These are phyloP conservation scores for Eupleurogrammus muticus DNA, from an alignment of 2,797 vertebrate genomes.

Conservation along the genomic window DNA sequence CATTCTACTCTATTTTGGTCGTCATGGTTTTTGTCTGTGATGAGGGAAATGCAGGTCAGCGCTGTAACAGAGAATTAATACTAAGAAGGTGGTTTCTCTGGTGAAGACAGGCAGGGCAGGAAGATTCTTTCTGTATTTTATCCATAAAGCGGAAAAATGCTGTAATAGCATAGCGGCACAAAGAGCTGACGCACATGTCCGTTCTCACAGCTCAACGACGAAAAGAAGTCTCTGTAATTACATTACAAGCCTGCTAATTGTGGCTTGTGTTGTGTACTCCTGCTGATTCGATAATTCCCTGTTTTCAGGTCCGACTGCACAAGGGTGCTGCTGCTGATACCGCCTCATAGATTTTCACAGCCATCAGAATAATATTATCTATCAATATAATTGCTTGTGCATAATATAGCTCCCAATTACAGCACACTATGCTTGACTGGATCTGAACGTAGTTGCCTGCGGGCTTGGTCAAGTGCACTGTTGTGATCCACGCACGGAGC, in stretches of 20 bases:
- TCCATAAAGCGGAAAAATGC: no score
- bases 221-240: not conserved
- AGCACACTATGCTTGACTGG: conserved; percentile 31
- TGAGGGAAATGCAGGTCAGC: not conserved
- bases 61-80: not conserved
- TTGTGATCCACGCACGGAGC: not conserved
- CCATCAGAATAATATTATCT: conserved; percentile 44
- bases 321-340: conserved; percentile 3
- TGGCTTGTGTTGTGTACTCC: not conserved
- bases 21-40: not conserved
- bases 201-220: not conserved
- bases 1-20: not conserved
- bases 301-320: conserved; percentile 25
- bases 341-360: conserved; percentile 19
- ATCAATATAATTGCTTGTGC: conserved; percentile 47
- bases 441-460: conserved; percentile 30
- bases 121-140: no score
- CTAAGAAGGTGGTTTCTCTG: not conserved
- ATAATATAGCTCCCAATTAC: conserved; percentile 57
- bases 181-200: not conserved
- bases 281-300: conserved; percentile 3
- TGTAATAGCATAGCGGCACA: no score
- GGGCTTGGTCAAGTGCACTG: conserved; percentile 25
- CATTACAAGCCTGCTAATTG: not conserved
- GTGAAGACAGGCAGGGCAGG: not conserved